These are phyloP conservation scores for Pogoniulus pusillus DNA, from an alignment of 2,797 vertebrate genomes.

Conservation along the genomic window DNA sequence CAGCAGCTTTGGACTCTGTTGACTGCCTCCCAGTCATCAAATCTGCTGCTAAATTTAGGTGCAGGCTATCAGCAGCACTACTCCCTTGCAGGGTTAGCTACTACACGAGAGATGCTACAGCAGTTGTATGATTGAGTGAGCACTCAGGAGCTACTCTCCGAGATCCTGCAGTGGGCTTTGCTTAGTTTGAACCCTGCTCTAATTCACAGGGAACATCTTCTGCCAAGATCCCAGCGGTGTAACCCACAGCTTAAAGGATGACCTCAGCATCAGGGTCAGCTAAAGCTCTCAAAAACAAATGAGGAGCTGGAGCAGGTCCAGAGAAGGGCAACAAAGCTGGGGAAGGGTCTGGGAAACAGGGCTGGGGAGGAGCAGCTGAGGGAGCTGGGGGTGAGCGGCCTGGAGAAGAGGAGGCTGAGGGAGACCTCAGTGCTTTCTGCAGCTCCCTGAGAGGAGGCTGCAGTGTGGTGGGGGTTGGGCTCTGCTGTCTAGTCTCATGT, in stretches of 20 bases:
- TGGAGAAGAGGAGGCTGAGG: too few relatives aligned
- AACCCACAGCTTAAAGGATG: neutral
- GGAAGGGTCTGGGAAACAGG: too few relatives aligned
- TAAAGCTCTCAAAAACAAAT: neutral
- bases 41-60: constrained; percentile 25
- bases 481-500: too few relatives aligned
- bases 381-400: too few relatives aligned
- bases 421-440: too few relatives aligned
- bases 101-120: neutral
- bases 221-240: neutral
- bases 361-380: too few relatives aligned
- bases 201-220: neutral
- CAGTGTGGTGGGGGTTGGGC: too few relatives aligned
- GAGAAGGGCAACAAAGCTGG: too few relatives aligned
- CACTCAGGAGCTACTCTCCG: neutral
- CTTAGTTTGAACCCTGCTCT: neutral
- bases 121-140: neutral
- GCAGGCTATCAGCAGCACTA: neutral
- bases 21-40: constrained; percentile 21
- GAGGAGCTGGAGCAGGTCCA: too few relatives aligned
- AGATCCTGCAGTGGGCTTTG: neutral
- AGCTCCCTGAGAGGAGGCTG: too few relatives aligned
- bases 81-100: neutral
- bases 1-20: constrained; percentile 18
- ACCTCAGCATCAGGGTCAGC: neutral